These are phyloP conservation scores for Gallinago jamesoni DNA, from an alignment of 2,113 vertebrate species.

Conservation along the genomic window DNA sequence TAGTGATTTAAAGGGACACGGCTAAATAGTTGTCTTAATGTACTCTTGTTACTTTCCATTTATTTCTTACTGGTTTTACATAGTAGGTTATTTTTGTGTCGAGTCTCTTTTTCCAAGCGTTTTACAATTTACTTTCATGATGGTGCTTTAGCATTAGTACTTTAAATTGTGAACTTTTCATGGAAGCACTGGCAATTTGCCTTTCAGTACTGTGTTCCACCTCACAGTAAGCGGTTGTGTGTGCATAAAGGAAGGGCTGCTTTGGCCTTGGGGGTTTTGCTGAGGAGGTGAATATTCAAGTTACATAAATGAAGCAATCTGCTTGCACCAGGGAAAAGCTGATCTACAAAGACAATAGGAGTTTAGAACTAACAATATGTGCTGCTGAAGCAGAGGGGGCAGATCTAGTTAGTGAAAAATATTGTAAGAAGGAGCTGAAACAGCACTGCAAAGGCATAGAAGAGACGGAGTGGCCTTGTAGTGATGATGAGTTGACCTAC, in stretches of 20 bases:
- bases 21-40: background rate
- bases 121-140: background rate
- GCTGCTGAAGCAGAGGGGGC: background rate
- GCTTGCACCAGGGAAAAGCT: background rate
- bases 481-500: background rate
- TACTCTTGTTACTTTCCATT: background rate
- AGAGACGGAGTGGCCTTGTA: background rate
- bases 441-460: background rate
- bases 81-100: background rate
- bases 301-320: background rate
- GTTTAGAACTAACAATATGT: background rate
- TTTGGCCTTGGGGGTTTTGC: background rate
- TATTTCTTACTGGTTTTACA: background rate
- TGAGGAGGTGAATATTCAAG: background rate
- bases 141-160: background rate
- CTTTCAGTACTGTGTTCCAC: accelerated
- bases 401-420: background rate
- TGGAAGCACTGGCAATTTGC: background rate
- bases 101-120: background rate
- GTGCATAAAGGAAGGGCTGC: background rate
- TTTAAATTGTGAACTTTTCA: background rate
- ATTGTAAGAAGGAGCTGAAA: background rate
- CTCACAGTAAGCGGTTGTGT: background rate
- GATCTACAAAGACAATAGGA: background rate
- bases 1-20: background rate